phyloP scores from a whole-genome alignment of 2,113 vertebrate species.

The Hippolais icterina region DNA sequence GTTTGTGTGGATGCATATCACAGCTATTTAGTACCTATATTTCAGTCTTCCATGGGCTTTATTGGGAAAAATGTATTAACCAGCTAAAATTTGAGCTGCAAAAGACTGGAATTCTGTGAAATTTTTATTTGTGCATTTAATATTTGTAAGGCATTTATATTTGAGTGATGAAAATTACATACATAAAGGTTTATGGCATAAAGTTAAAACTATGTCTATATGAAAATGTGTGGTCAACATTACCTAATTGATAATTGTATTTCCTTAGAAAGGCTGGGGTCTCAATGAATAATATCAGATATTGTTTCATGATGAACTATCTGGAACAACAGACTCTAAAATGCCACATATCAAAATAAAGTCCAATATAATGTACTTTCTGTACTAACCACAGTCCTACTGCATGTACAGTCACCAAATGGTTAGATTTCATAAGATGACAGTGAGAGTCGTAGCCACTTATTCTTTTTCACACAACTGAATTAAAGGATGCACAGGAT shows the following conservation, averaged over 20 bases:
- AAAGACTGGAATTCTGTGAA: background rate
- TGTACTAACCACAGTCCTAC: background rate
- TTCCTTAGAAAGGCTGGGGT: background rate
- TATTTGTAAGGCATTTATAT: background rate
- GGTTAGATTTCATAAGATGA: background rate
- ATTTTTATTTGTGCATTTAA: background rate
- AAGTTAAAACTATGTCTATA: background rate
- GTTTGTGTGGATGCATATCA: background rate
- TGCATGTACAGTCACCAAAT: background rate
- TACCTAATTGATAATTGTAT: background rate
- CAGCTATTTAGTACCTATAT: background rate
- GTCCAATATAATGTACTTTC: background rate
- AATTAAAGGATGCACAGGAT: background rate
- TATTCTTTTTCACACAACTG: background rate
- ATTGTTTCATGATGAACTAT: background rate
- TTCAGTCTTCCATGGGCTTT: background rate
- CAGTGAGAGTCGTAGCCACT: background rate
- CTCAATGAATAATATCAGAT: background rate
- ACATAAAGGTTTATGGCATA: background rate
- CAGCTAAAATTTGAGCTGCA: background rate
- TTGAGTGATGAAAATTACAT: background rate
- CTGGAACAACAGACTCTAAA: background rate
- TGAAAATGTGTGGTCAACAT: background rate
- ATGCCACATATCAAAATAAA: background rate
- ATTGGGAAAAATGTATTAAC: background rate